Evolutionary conservation across 2,797 vertebrate species (phyloP), one percentile per base, ranked within the genome.

Genomic region (Fistularia tabacaria): DNA sequence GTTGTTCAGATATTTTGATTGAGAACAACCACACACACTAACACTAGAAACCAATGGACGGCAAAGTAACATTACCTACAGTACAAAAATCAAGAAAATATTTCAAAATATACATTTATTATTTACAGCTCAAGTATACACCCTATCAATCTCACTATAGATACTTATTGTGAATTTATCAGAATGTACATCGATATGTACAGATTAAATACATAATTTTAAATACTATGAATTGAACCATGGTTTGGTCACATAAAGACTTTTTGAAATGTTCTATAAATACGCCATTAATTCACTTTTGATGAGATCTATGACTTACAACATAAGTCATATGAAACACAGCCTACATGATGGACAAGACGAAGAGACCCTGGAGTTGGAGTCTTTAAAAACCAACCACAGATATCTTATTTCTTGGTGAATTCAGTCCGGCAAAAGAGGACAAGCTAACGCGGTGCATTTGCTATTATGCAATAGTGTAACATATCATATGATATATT

Each of bases 61-160:
- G 74, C 65, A 85, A 87, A 80, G 54, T 62, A 84, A 90, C 86
- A 71, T 81, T 76, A 84, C 76, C 51, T 83, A 86, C 86, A 80
- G 76, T 89, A 88, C 86, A 90, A 88, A 90, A 84, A 85, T 75
- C 74, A 10, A 82, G 82, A 80, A 87, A 80, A 85, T 87, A 86
- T 86, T 86, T 89, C 73, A 87, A 90, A 91, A 91, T 91, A 88
- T 89, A 89, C 85, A 87, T 74, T 82, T 84, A 85, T 87, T 88
- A 87, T 90, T 83, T 90, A 88, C 88, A 88, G 81, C 77, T 89
- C 79, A 89, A 86, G 82, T 88, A 80, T 87, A 81, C 82, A 85
- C 77, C 76, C 66, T 77, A 81, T 83, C 76, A 87, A 80, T 84
- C 71, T 75, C 73, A 85, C 82, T 82, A 82, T 83, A 85, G 77